These are phyloP conservation scores for Andrena praecox DNA, from an alignment of 2,888 invertebrate species.

Conservation along the genomic window DNA sequence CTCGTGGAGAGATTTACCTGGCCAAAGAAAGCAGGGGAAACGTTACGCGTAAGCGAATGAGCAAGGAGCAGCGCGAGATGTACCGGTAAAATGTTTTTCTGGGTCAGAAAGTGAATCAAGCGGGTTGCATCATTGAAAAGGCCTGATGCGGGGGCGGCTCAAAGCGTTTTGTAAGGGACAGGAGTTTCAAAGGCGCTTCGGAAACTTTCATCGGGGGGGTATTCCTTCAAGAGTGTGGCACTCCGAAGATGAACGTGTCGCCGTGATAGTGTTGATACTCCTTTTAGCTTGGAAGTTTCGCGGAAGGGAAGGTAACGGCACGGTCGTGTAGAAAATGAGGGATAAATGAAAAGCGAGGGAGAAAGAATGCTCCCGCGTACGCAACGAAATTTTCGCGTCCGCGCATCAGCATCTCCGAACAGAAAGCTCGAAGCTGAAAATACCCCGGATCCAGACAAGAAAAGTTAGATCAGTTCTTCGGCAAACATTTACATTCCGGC, in stretches of 20 bases:
- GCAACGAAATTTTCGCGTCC: constrained; percentile 24
- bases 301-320: constrained; percentile 27
- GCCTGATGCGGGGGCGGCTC: constrained; percentile 46
- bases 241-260: constrained; percentile 60
- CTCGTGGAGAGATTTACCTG: background rate
- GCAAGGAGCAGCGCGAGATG: constrained; percentile 10
- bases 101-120: constrained; percentile 58
- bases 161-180: constrained; percentile 59
- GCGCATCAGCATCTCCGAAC: background rate
- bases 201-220: constrained; percentile 47
- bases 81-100: constrained; percentile 51
- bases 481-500: background rate
- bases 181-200: constrained; percentile 56
- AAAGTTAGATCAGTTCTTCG: constrained; percentile 1
- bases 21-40: background rate
- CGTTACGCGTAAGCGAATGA: constrained; percentile 43
- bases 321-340: constrained; percentile 50
- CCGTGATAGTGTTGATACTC: constrained; percentile 58
- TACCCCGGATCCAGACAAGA: background rate
- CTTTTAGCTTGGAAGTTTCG: constrained; percentile 43
- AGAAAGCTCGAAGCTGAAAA: background rate
- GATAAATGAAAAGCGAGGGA: constrained; percentile 20
- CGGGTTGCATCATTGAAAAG: constrained; percentile 58
- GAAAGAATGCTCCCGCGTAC: background rate
- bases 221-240: constrained; percentile 53